phyloP scores from a whole-genome alignment of 1,140 invertebrate genomes.

The Pseudomyrmex cubaensis region DNA sequence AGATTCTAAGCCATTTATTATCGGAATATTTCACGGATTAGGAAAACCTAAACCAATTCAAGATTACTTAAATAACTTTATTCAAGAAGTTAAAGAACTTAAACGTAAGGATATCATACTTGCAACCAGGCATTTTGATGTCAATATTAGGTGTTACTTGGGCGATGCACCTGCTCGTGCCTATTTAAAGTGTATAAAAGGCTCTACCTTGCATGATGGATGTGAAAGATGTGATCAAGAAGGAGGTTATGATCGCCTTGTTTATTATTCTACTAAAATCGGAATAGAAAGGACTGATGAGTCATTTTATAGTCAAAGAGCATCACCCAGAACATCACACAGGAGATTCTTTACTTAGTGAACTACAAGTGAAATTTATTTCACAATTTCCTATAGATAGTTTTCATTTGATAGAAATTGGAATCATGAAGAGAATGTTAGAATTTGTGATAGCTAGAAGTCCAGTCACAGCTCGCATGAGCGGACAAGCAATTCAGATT shows the following conservation, averaged over 20 bases:
- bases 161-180: conserved; percentile 23
- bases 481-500: conserved; percentile 4
- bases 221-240: conserved; percentile 32
- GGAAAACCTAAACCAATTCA: conserved; percentile 19
- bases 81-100: conserved; percentile 9
- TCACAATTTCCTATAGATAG: conserved; percentile 23
- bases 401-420: conserved; percentile 21
- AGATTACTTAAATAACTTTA: conserved; percentile 9
- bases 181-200: conserved; percentile 6
- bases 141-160: conserved; percentile 5
- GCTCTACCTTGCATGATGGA: conserved; percentile 2
- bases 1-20: conserved; percentile 13
- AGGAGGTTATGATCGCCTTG: conserved; percentile 5
- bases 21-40: conserved; percentile 14
- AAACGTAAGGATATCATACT: neutral
- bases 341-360: neutral
- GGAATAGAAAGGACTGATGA: conserved; percentile 13
- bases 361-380: conserved; percentile 18
- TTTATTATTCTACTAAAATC: conserved; percentile 16
- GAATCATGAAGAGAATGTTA: conserved; percentile 10
- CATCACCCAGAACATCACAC: conserved; percentile 10
- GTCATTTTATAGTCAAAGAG: conserved; percentile 25
- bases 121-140: conserved; percentile 7
- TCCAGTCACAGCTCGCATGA: conserved; percentile 20
- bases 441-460: conserved; percentile 16